Evolutionary conservation across 1,140 invertebrate genomes (phyloP), one percentile per base, ranked within the genome.

Genomic region (Saxidomus purpurata): DNA sequence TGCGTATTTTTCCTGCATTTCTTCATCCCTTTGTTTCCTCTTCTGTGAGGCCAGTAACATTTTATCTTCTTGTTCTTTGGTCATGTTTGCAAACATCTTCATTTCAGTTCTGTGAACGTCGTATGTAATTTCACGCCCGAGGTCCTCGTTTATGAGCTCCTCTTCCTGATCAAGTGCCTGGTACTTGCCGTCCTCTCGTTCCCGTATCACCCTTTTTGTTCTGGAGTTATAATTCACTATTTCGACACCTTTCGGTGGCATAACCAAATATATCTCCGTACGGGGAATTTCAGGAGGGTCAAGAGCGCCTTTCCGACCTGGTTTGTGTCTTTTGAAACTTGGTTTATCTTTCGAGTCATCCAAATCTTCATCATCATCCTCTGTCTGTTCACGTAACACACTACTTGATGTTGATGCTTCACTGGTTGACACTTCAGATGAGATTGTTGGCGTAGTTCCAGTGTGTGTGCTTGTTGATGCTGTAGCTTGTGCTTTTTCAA

Each of bases 211-310:
- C 19, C 47, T 71, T 25, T 84, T 84, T 25, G 19, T n/a, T 71
- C 82, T 43, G 1, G 43, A 22, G 11, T 47, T 52, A 71, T 69
- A 71, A 47, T 84, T 84, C 9, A 84, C 31, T 43, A 84, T 84
- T 49, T 52, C 63, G n/a, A 49, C 61, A 31, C 74, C 74, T 40
- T 88, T 67, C 15, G 86, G 86, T 0, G 86, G 86, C 86, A 88
- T 88, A 22, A 88, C 86, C 6, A 79, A 34, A 1, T 67, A 22
- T n/a, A 88, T 81, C 34, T 81, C 77, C 34, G 86, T 88, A 13
- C 31, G 28, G 6, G 86, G 86, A 40, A 43, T 40, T 31, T 69
- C 84, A 1, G 55, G 82, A 6, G 36, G 61, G 25, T 84, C 61
- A 0, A 69, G 61, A 8, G n/a, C 28, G n/a, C 82, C 31, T 67